Percentiles rank a stretch among this genome's conserved stretches.
phyloP scores from a whole-genome alignment of 2,797 vertebrate species.

The Gadopsis marmoratus region DNA sequence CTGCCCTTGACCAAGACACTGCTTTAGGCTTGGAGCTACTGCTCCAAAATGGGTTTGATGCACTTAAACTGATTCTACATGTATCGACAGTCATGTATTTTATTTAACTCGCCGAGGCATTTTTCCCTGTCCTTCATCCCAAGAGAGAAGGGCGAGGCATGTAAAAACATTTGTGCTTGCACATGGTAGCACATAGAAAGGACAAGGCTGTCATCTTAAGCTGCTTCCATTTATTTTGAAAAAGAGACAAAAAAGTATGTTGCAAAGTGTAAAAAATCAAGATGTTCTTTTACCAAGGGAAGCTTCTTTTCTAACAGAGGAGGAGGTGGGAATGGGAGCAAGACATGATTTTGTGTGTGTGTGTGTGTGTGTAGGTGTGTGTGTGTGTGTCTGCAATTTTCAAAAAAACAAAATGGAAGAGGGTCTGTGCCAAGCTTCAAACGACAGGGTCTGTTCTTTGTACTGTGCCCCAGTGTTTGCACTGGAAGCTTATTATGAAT shows the following conservation, averaged over 20 bases:
- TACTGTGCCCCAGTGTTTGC: slow-evolving; percentile 60
- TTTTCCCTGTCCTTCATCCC: slow-evolving; percentile 21
- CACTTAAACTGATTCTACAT: neutral
- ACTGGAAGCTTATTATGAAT: slow-evolving; percentile 65
- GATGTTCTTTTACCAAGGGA: neutral
- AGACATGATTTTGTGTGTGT: neutral
- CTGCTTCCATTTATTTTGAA: slow-evolving; percentile 16
- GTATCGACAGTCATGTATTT: neutral
- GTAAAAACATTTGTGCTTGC: slow-evolving; percentile 27
- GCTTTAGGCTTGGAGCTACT: slow-evolving; percentile 20
- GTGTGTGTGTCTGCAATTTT: slow-evolving; percentile 22
- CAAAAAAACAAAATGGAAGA: slow-evolving; percentile 18
- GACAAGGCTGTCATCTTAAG: slow-evolving; percentile 17
- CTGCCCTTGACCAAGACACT: slow-evolving; percentile 5
- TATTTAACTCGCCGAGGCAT: slow-evolving; percentile 3
- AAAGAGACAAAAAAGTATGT: neutral
- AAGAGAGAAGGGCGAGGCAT: slow-evolving; percentile 28
- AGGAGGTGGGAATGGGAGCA: neutral
- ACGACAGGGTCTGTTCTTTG: slow-evolving; percentile 64
- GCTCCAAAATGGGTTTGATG: slow-evolving; percentile 7
- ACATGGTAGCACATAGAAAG: slow-evolving; percentile 11
- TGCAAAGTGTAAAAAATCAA: slow-evolving; percentile 29
- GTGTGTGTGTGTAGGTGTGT: slow-evolving; percentile 6
- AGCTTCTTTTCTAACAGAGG: slow-evolving; percentile 18
- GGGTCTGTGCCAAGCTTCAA: slow-evolving; percentile 63